These are phyloP conservation scores for Tolypeutes matacus DNA, from an alignment of 2,797 vertebrate genomes.

Conservation along the genomic window DNA sequence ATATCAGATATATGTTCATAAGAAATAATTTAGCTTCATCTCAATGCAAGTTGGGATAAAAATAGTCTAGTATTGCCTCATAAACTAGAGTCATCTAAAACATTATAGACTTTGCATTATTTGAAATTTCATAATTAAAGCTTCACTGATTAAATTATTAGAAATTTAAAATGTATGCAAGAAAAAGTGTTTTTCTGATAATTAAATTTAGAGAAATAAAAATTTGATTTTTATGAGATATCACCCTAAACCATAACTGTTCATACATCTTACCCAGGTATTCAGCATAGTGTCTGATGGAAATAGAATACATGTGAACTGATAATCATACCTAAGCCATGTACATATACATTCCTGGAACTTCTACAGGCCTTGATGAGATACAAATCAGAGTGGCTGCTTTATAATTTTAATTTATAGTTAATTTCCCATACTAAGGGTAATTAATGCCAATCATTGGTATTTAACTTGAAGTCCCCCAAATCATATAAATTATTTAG, in stretches of 20 bases:
- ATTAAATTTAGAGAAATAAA: conserved; percentile 2
- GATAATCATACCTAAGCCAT: neutral
- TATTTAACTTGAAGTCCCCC: neutral
- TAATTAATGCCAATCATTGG: neutral
- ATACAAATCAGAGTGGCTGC: neutral
- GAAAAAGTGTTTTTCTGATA: neutral
- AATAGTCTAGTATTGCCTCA: neutral
- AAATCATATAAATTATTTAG: neutral
- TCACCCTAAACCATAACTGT: neutral
- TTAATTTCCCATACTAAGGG: conserved; percentile 2
- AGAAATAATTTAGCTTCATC: neutral
- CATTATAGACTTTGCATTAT: neutral
- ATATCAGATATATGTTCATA: neutral
- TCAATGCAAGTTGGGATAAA: neutral
- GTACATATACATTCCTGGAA: neutral
- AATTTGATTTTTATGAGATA: neutral
- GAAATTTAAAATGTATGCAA: neutral
- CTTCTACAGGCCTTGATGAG: neutral
- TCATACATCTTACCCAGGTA: neutral
- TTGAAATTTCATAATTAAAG: conserved; percentile 21
- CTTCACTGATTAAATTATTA: neutral
- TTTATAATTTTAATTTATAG: conserved; percentile 1
- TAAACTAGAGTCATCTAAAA: neutral
- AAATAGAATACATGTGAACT: neutral
- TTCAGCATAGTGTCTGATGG: neutral